Evolutionary conservation across 2,797 vertebrate species (phyloP).

Genomic region (Scleropages formosus): DNA sequence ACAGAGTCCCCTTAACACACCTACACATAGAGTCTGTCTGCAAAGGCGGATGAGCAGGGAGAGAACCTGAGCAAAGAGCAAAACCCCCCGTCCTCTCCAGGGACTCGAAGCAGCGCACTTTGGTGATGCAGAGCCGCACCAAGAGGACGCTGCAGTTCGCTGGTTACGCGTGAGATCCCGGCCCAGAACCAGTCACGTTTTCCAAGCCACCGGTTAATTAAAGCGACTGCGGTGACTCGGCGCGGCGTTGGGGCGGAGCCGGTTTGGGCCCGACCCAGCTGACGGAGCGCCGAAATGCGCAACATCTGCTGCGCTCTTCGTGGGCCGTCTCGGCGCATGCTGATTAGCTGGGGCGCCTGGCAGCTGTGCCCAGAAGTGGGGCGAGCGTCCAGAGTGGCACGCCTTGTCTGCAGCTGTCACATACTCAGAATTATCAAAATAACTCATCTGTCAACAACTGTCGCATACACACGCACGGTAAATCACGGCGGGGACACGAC

Average conservation of each 20-base stretch:
- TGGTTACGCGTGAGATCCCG: not conserved
- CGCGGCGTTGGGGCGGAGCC: not conserved
- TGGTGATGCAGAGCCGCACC: no score
- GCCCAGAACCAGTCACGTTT: not conserved
- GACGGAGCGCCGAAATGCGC: not conserved
- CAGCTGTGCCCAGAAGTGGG: constrained; percentile 16
- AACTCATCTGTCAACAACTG: constrained; percentile 15
- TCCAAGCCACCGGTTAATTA: constrained; percentile 8
- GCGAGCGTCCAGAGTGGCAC: not conserved
- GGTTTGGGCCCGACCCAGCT: not conserved
- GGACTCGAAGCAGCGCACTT: no score
- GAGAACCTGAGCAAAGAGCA: not conserved
- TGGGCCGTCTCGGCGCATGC: constrained; percentile 21
- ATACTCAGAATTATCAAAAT: constrained; percentile 22
- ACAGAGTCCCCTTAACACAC: not conserved
- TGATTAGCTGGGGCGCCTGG: constrained; percentile 20
- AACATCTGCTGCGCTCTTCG: constrained; percentile 7
- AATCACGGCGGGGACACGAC: not conserved
- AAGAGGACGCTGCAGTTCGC: not conserved
- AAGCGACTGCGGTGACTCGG: not conserved
- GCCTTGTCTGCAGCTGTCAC: constrained; percentile 27
- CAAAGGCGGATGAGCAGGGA: not conserved
- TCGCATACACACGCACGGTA: not conserved
- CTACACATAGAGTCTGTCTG: not conserved
- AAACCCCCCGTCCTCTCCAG: constrained; percentile 7